phyloP scores from a whole-genome alignment of 2,113 vertebrate genomes.

The Clarias gariepinus region DNA sequence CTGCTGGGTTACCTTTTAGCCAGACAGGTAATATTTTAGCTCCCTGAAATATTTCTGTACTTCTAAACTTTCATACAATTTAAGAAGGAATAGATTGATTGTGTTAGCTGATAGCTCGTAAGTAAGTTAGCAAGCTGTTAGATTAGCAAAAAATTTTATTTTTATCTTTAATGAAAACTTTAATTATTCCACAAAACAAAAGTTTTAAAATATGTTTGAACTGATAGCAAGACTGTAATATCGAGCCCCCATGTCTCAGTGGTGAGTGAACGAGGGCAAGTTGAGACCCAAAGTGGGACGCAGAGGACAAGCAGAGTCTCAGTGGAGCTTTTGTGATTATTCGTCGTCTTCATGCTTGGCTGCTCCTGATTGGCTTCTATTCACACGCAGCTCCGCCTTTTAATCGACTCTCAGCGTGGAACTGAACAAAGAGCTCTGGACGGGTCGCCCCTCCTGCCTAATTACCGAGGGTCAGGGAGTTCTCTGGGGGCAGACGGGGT shows the following conservation, averaged over 20 bases:
- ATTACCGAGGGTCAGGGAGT: not conserved
- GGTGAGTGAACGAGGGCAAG: not conserved
- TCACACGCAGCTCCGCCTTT: not conserved
- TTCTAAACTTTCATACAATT: not conserved
- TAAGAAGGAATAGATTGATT: not conserved
- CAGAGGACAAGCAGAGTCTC: not conserved
- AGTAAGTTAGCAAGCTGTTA: not conserved
- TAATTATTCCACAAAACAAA: not conserved
- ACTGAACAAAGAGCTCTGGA: not conserved
- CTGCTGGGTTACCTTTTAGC: not conserved
- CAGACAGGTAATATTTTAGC: not conserved
- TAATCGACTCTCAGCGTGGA: not conserved
- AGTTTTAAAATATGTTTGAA: not conserved
- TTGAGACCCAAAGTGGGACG: not conserved
- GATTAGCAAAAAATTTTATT: not conserved
- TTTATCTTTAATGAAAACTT: not conserved
- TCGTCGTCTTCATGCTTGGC: not conserved
- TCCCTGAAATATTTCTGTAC: not conserved
- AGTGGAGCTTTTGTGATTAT: not conserved
- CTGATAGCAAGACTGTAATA: not conserved
- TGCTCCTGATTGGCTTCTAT: conserved; percentile 1
- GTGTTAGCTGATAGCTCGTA: not conserved
- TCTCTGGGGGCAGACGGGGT: not conserved
- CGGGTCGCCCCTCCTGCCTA: not conserved
- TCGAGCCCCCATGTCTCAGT: not conserved